phyloP scores from a whole-genome alignment of 2,888 invertebrate genomes.

The Biston stratarius region DNA sequence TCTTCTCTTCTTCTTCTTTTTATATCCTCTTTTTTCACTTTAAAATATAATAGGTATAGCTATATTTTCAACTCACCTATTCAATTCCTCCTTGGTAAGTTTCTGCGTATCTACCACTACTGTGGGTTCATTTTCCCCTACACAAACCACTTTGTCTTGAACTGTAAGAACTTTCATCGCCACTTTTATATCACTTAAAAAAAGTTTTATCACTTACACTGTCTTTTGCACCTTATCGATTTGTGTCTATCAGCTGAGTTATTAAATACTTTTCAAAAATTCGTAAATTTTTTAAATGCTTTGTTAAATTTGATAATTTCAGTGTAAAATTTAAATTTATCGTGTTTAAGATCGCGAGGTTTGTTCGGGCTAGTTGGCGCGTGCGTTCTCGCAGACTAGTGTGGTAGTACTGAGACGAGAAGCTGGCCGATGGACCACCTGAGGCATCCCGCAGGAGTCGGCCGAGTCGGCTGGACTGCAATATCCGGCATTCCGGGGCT shows the following conservation, averaged over 20 bases:
- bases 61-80: conserved; percentile 62
- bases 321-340: conserved; percentile 43
- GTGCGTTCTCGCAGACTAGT: conserved; percentile 54
- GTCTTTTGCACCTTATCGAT: conserved; percentile 19
- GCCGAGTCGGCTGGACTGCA: conserved; percentile 61
- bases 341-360: conserved; percentile 64
- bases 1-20: too few species aligned
- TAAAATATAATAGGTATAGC: neutral
- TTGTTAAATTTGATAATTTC: conserved; percentile 15
- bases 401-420: conserved; percentile 52
- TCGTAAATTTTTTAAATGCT: neutral
- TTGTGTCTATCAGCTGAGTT: neutral
- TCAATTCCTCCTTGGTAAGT: conserved; percentile 75
- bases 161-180: conserved; percentile 79
- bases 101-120: conserved; percentile 66
- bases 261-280: neutral
- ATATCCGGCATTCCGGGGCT: conserved; percentile 84
- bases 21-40: neutral
- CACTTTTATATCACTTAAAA: conserved; percentile 36
- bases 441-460: conserved; percentile 51
- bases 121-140: conserved; percentile 73
- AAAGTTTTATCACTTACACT: conserved; percentile 20
- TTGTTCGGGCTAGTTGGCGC: conserved; percentile 37
- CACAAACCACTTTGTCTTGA: conserved; percentile 72
- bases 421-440: conserved; percentile 52